Evolutionary conservation across 2,888 invertebrate species (phyloP), one percentile per base, ranked within the genome.

Genomic region (Luperina nickerlii): DNA sequence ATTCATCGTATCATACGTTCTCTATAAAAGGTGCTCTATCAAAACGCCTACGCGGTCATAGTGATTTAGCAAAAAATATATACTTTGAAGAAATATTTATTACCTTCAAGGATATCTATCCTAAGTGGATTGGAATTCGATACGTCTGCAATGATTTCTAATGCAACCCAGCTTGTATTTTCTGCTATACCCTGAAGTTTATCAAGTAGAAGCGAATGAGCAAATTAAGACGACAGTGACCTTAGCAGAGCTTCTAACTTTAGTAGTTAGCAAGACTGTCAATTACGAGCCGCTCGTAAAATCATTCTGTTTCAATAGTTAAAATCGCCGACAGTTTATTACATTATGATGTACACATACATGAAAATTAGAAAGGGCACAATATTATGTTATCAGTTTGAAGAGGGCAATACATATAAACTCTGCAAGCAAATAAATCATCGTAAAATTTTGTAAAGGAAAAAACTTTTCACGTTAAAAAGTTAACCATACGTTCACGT

Each of bases 391-490:
- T 72, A 83, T 81, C 70, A 74, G 66, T 72, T 70, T n/a, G 42
- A 27, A 78, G 27, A 27, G 18, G 75, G 57, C 65, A 76, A 78
- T 66, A 78, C 63, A 68, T 57, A 62, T 74, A 62, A 78, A 82
- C 42, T 74, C 68, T 51, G 27, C 60, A 54, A 86, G 73, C 69
- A 73, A 78, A 76, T 81, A 84, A 77, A 79, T 79, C 74, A 77
- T 80, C 85, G 51, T 74, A 65, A 62, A 76, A 84, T 65, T 74
- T 75, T 66, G 70, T 60, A 38, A 74, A 79, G 68, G 71, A 76
- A 86, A 81, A 84, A 83, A 86, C 68, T 84, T 83, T 84, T 78
- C 65, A 80, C 81, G 86, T 87, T 88, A 81, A 82, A 86, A 88
- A 84, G 82, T 88, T 86, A 84, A 84, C 76, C 81, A 86, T 77